Conservation (phyloP, 2,113 vertebrate genomes). For the Struthio camelus region DNA sequence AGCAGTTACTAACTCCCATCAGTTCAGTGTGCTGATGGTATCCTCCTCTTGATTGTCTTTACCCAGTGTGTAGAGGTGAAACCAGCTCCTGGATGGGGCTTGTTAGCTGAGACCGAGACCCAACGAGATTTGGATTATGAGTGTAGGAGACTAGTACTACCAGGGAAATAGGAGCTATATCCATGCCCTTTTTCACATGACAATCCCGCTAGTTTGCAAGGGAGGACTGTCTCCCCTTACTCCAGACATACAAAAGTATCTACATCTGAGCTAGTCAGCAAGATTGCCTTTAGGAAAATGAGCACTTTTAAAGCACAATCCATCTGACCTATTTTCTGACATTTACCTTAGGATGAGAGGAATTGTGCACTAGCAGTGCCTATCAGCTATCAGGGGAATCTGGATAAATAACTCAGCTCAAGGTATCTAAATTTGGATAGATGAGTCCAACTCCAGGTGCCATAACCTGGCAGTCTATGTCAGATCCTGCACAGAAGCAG, state of each 20-base stretch:
- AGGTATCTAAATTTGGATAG: not conserved
- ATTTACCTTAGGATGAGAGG: constrained; percentile 24
- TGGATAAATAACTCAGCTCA: not conserved
- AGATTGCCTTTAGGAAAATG: not conserved
- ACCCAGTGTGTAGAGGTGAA: fast-evolving
- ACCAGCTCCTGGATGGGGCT: not conserved
- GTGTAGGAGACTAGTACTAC: not conserved
- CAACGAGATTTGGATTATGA: fast-evolving
- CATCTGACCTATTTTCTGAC: constrained; percentile 63
- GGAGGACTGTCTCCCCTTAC: not conserved
- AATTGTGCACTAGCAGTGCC: not conserved
- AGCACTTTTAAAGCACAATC: constrained; percentile 9
- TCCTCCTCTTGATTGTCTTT: not conserved
- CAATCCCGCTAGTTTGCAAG: not conserved
- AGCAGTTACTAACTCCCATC: not conserved
- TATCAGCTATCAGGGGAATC: not conserved
- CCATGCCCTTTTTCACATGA: not conserved
- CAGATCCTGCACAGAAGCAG: not conserved
- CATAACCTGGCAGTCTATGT: not conserved
- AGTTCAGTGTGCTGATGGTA: not conserved
- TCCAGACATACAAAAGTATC: not conserved
- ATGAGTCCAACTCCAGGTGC: not conserved
- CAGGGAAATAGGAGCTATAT: not conserved
- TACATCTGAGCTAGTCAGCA: constrained; percentile 39
- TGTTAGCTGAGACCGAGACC: not conserved